Evolutionary conservation across 2,797 vertebrate species (phyloP), one percentile per base, ranked within the genome.

Genomic region (Odontamblyopus lacepedii): DNA sequence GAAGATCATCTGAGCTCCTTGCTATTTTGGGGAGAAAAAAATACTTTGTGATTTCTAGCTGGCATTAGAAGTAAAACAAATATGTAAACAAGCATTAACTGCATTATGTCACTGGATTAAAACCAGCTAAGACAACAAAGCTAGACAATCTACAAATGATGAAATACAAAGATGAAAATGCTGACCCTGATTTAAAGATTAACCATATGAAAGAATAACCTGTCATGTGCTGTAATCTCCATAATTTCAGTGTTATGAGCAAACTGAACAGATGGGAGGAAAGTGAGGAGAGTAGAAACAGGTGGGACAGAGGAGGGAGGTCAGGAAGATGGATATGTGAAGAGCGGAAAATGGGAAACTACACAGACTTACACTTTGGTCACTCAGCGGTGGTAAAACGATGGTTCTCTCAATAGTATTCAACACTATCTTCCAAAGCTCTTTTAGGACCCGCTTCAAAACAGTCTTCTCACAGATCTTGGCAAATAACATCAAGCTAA

Each of bases 401-500:
- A 99, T 97, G 75, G 96, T 96, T 77, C 95, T 95, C 84, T 99
- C 98, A 57, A 99, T 96, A 89, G 94, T 97, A 88, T 97, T 99
- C 80, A 99, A 91, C 62, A 99, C 97, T 3, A 98, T 92, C 82
- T 99, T 99, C 98, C 98, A 99, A 0, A 99, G 93, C 85, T 98
- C 98, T 86, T 99, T 99, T 84, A 99, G 91, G 80, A 99, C 93
- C 56, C 98, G 93, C 83, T 99, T 99, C 79, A 99, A 91, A 35
- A 99, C 98, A 0, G 98, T 99, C 92, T 99, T 99, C 94, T 99
- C 98, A 82, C 98, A 99, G 84, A 99, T 98, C 93, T 98, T 99
- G 30, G 97, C 98, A 67, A 98, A 97, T 68, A 97, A 86, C 67
- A 96, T 98, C 92, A 99, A 94, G 80, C 98, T 99, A 93, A 29